phyloP scores from a whole-genome alignment of 2,888 invertebrate genomes.

The Petrolisthes cinctipes region DNA sequence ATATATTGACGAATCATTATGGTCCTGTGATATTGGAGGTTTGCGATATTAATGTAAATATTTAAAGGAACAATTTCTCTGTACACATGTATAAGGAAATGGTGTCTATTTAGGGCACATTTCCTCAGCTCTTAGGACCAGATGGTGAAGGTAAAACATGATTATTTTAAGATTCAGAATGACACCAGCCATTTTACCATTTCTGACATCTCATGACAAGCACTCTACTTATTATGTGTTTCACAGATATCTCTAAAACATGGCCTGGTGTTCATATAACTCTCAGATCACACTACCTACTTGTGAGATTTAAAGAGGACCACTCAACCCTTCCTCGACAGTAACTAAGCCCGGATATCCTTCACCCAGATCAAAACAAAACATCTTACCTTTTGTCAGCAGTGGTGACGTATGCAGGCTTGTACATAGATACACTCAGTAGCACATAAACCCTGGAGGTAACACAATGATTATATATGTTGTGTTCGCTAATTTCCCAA shows the following conservation, averaged over 20 bases:
- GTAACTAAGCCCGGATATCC: slow-evolving; percentile 18
- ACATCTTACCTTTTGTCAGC: slow-evolving; percentile 21
- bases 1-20: no score
- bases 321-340: neutral
- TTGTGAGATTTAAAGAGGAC: slow-evolving; percentile 33
- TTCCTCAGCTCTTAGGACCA: neutral
- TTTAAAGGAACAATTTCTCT: no score
- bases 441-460: slow-evolving; percentile 38
- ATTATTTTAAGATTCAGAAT: neutral
- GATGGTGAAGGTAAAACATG: neutral
- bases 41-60: no score
- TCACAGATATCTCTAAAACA: neutral
- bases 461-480: slow-evolving; percentile 38
- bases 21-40: no score
- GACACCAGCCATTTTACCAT: no score
- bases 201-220: no score
- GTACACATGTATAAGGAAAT: no score
- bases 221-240: neutral
- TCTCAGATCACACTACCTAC: neutral
- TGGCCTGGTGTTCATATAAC: no score
- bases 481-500: slow-evolving; percentile 31
- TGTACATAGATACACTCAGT: neutral
- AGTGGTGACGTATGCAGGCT: neutral
- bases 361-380: neutral
- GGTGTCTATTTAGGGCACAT: neutral